A percentile compares a stretch with the other conserved stretches of the same genome.
phyloP scores from a whole-genome alignment of 2,888 invertebrate species.

The Cenopis cana region DNA sequence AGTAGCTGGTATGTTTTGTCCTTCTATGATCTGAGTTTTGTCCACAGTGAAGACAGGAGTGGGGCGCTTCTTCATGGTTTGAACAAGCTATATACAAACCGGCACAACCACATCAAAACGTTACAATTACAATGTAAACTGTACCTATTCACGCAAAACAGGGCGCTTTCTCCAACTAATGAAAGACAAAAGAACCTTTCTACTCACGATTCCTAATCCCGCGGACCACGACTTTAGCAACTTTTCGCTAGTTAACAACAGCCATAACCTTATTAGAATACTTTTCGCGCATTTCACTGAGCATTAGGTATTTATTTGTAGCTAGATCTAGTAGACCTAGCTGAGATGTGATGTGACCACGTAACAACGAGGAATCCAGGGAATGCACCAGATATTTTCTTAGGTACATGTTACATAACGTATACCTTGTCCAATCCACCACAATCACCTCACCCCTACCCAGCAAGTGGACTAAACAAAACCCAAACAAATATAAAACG shows the following conservation, averaged over 20 bases:
- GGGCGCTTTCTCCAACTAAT: constrained; percentile 4
- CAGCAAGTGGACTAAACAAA: too few species aligned
- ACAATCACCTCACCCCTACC: too few species aligned
- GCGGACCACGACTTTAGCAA: constrained; percentile 1
- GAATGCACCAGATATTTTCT: not conserved
- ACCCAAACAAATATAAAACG: too few species aligned
- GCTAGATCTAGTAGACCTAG: too few species aligned
- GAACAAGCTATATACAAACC: not conserved
- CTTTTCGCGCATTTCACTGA: not conserved
- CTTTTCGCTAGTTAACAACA: constrained; percentile 2
- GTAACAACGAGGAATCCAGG: not conserved
- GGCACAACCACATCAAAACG: not conserved
- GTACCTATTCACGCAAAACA: not conserved
- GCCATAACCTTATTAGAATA: not conserved
- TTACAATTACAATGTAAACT: not conserved
- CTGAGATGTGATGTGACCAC: too few species aligned
- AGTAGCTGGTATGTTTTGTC: too few species aligned
- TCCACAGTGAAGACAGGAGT: too few species aligned
- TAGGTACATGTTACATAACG: too few species aligned
- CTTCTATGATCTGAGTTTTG: too few species aligned
- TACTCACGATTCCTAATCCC: constrained; percentile 8
- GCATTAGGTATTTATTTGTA: not conserved
- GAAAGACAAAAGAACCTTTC: constrained; percentile 9
- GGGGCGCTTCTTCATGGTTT: too few species aligned
- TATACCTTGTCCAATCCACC: too few species aligned